Base-by-base conservation (phyloP, 2,888 invertebrate species). In the Aspidiotus rigidus region DNA sequence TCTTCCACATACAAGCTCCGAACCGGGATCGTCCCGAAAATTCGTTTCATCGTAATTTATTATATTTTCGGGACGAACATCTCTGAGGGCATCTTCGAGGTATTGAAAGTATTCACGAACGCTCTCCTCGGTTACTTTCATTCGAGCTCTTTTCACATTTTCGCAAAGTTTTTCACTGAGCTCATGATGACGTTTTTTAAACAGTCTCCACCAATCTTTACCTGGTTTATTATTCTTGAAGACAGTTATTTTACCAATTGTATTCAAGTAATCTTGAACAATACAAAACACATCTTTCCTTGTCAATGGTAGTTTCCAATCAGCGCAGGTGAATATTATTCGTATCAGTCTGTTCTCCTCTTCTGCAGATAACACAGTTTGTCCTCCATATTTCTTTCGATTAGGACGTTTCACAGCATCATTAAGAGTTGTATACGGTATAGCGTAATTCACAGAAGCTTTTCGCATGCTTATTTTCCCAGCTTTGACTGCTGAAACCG, bases 41-140 rank as follows among this genome's bases (percentile, higher is more conserved):
- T 67, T 61, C n/a, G 60, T 60, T 60, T 69, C 61, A n/a, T 69
- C 61, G 44, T 49, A 69, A 49, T 69, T 69, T 10, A 59, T 49
- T 16, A 69, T 69, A 42, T 59, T 49, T 16, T 10, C 53, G 28
- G 60, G 2, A 53, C 60, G 15, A 44, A 69, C 61, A 56, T 60
- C 61, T 9, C 41, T 42, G 17, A 66, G 41, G 28, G 17, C 54
- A 5, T 56, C 66, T 41, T 53, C 6, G 15, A 67, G 49, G 15
- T 67, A 42, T 15, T 67, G 13, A 44, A 67, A 49, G 49, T 59
- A 67, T 42, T 7, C 42, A 10, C 15, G n/a, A 6, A 67, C 16
- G 8, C 42, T 60, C 44, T 57, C 13, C 28, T 39, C 49, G 11
- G 59, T 28, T n/a, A 67, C 49, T 17, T 40, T 44, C 11, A 49